Evolutionary conservation across 2,888 invertebrate genomes (phyloP).

Genomic region (Escarpia spicata): DNA sequence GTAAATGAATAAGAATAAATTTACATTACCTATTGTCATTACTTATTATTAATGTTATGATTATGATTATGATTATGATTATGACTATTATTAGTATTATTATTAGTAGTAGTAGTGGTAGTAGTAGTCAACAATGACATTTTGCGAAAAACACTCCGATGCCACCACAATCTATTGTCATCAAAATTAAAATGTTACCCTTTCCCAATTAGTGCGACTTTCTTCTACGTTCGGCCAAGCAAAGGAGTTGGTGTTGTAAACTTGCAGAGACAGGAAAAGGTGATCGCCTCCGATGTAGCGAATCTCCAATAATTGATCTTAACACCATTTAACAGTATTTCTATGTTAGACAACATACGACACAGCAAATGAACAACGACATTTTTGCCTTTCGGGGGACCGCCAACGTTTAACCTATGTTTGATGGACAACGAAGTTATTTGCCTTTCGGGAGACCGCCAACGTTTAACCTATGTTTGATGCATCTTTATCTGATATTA

Average conservation of each 20-base stretch:
- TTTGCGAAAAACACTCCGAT: background rate
- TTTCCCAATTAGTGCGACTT: too few species aligned
- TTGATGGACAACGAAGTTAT: too few species aligned
- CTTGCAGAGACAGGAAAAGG: background rate
- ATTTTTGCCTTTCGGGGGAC: background rate
- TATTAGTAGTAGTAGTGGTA: background rate
- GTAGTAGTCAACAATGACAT: background rate
- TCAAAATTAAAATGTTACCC: background rate
- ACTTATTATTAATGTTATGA: too few species aligned
- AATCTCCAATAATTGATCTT: background rate
- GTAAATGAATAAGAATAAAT: too few species aligned
- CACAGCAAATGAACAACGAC: background rate
- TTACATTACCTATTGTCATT: too few species aligned
- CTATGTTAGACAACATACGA: background rate
- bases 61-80: too few species aligned
- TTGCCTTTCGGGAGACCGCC: background rate
- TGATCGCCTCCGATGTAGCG: background rate
- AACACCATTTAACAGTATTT: background rate
- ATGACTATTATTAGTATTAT: background rate
- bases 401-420: too few species aligned
- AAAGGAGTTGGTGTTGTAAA: too few species aligned
- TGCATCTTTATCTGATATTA: too few species aligned
- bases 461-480: too few species aligned
- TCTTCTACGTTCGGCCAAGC: too few species aligned
- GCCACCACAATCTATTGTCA: background rate